These are phyloP conservation scores for Ophthalmolycus amberensis DNA, from an alignment of 2,113 vertebrate genomes.

Conservation along the genomic window DNA sequence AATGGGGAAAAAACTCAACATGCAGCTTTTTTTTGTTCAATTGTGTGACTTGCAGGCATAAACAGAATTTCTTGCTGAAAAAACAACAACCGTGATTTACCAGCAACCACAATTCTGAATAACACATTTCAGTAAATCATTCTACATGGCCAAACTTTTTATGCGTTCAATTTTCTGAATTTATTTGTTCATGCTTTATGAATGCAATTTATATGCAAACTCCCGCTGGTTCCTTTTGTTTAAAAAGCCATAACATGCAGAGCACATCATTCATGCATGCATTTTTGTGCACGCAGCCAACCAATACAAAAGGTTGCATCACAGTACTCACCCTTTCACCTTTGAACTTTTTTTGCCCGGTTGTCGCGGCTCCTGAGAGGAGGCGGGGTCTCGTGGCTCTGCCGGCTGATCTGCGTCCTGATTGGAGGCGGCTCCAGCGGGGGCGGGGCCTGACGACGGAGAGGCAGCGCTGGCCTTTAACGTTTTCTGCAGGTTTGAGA, in stretches of 20 bases:
- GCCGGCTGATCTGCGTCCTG: conserved; percentile 86
- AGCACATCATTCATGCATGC: neutral
- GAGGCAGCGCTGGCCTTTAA: conserved; percentile 92
- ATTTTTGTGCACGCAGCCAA: too few species aligned
- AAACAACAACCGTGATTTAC: conserved; percentile 25
- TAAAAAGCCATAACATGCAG: neutral
- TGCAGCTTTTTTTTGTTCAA: conserved; percentile 36
- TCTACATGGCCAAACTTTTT: conserved; percentile 52
- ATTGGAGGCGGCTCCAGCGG: conserved; percentile 90
- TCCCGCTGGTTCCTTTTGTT: conserved; percentile 5
- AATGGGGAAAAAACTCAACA: conserved; percentile 29
- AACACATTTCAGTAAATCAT: conserved; percentile 28
- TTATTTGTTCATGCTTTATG: conserved; percentile 15
- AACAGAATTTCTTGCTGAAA: conserved; percentile 35
- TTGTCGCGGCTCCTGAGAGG: conserved; percentile 93
- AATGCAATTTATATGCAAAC: conserved; percentile 58
- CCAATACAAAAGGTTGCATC: neutral
- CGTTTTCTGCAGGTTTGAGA: conserved; percentile 97
- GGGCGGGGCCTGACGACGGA: conserved; percentile 86
- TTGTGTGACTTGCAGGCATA: conserved; percentile 26
- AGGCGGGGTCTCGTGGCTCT: conserved; percentile 87
- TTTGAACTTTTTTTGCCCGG: conserved; percentile 98
- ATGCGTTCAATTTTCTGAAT: conserved; percentile 37
- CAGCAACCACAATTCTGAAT: conserved; percentile 29
- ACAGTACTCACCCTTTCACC: conserved; percentile 92